Percentiles rank a stretch among this genome's conserved stretches.
Conservation (phyloP, 1,140 invertebrate species). For the Sinonovacula constricta region DNA sequence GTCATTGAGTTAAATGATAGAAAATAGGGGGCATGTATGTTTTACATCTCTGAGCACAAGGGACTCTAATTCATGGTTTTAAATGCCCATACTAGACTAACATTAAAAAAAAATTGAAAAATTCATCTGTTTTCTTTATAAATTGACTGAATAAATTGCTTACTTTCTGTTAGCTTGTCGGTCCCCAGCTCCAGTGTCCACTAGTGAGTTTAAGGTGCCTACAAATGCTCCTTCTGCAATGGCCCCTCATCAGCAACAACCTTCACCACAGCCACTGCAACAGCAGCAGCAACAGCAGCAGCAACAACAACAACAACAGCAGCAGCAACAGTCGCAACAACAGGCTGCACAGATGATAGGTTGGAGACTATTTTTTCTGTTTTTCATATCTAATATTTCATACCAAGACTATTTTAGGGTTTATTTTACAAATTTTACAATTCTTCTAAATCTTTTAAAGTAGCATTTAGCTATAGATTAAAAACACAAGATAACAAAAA, state of each 20-base stretch:
- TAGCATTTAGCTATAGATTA: too few relatives aligned
- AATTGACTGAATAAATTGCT: neutral
- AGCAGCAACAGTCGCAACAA: neutral
- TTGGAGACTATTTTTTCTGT: neutral
- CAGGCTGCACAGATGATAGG: neutral
- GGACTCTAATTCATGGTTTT: too few relatives aligned
- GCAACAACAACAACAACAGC: neutral
- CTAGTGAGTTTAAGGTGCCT: constrained; percentile 40
- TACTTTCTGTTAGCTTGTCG: neutral
- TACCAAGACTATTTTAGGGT: neutral
- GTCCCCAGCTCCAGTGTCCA: constrained; percentile 25
- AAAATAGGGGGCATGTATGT: neutral
- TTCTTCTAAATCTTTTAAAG: neutral
- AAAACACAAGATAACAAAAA: too few relatives aligned
- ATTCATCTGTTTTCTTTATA: neutral
- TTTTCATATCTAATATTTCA: neutral
- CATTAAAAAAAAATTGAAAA: neutral
- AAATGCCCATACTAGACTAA: neutral
- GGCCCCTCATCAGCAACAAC: constrained; percentile 2
- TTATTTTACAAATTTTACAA: neutral
- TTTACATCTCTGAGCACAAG: neutral
- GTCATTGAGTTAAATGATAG: neutral
- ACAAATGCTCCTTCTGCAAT: constrained; percentile 47
- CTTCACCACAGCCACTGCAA: constrained; percentile 6
- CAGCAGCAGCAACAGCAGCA: constrained; percentile 18